Conservation (phyloP, 2,113 vertebrate species). For the Montifringilla adamsi region DNA sequence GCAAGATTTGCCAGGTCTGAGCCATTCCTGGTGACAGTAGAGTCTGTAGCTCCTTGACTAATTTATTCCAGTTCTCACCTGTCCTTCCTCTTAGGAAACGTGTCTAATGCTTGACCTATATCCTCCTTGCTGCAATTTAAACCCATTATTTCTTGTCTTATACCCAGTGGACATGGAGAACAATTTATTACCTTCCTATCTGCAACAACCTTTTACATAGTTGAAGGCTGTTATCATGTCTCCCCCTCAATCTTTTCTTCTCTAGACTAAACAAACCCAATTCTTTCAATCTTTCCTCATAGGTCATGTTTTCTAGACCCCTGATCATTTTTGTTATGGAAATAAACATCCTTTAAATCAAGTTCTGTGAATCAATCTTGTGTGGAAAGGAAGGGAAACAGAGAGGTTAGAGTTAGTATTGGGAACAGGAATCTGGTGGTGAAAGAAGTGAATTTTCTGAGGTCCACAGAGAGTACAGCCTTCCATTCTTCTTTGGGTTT, state of each 20-base stretch:
- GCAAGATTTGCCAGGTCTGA: conserved; percentile 1
- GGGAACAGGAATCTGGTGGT: conserved; percentile 64
- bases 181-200: conserved; percentile 71
- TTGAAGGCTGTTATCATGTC: conserved; percentile 70
- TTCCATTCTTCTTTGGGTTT: conserved; percentile 10
- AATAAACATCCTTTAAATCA: conserved; percentile 72
- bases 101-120: conserved; percentile 52
- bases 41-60: neutral
- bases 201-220: conserved; percentile 69
- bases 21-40: conserved; percentile 6
- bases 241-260: conserved; percentile 70
- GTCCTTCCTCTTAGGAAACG: conserved; percentile 43
- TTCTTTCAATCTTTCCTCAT: conserved; percentile 72
- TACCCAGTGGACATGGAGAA: conserved; percentile 60
- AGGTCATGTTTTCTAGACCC: conserved; percentile 70
- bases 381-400: conserved; percentile 60
- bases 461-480: conserved; percentile 20
- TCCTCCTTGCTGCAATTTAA: conserved; percentile 59
- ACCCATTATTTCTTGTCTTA: conserved; percentile 62
- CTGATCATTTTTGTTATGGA: conserved; percentile 70
- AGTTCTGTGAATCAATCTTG: conserved; percentile 67
- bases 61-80: conserved; percentile 59
- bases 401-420: conserved; percentile 51
- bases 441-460: conserved; percentile 62
- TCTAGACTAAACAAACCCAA: conserved; percentile 71